These are phyloP conservation scores for Umimayanthus chanpuru DNA, from an alignment of 92 coral and sea anemone species.

Conservation along the genomic window DNA sequence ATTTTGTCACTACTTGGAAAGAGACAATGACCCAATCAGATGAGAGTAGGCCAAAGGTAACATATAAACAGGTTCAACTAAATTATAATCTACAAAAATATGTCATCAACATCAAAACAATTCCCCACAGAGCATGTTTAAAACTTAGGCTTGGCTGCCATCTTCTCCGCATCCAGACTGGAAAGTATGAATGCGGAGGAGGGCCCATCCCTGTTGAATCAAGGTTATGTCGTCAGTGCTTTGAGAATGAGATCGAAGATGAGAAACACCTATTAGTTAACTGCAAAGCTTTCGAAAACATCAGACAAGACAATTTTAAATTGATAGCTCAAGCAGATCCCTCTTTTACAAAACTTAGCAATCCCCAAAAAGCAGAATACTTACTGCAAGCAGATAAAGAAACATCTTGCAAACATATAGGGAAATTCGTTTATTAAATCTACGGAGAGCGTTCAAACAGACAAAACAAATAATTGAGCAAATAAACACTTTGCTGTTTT, in stretches of 20 bases:
- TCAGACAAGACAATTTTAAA: not conserved
- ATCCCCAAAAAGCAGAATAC: constrained; percentile 18
- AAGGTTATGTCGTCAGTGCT: constrained; percentile 11
- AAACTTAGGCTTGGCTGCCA: constrained; percentile 27
- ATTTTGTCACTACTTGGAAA: not conserved
- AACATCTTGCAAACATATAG: constrained; percentile 7
- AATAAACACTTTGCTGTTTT: constrained; percentile 25
- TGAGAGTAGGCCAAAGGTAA: constrained; percentile 22
- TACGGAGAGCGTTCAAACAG: constrained; percentile 18
- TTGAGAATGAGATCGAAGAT: not conserved
- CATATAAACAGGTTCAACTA: constrained; percentile 9
- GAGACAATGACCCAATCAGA: not conserved
- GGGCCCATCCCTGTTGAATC: no score
- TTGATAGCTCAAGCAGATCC: constrained; percentile 20
- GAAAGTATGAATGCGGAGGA: constrained; percentile 28
- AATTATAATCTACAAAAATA: not conserved
- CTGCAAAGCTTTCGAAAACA: not conserved
- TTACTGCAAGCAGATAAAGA: constrained; percentile 24
- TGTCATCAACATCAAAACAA: not conserved
- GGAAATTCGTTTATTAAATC: constrained; percentile 15
- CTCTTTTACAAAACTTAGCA: constrained; percentile 19
- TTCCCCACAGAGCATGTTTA: constrained; percentile 19
- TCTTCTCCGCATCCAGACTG: constrained; percentile 1
- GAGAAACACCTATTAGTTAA: constrained; percentile 5
- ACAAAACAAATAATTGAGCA: constrained; percentile 26